Evolutionary conservation across 2,113 vertebrate species (phyloP).

Genomic region (Micronisus gabar): DNA sequence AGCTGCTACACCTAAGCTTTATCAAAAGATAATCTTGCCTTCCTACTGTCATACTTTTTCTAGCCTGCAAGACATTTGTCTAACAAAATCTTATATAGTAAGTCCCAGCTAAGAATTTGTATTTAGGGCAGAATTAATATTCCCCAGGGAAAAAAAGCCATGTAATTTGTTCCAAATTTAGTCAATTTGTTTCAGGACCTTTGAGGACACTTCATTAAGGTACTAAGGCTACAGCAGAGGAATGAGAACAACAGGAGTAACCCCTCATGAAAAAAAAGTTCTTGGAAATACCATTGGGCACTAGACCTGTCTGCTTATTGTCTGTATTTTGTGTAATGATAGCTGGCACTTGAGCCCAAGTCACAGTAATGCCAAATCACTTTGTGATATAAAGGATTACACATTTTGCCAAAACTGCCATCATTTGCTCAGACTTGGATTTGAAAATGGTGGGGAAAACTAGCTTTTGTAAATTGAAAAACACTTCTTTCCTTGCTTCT

Average conservation of each 20-base stretch:
- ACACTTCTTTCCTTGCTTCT: not conserved
- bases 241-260: not conserved
- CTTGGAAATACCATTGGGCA: not conserved
- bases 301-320: not conserved
- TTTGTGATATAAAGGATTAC: not conserved
- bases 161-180: not conserved
- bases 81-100: not conserved
- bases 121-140: not conserved
- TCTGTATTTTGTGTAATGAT: not conserved
- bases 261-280: not conserved
- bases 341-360: not conserved
- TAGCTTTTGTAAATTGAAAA: not conserved
- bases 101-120: not conserved
- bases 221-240: not conserved
- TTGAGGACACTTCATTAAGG: not conserved
- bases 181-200: not conserved
- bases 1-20: not conserved
- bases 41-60: not conserved
- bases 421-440: not conserved
- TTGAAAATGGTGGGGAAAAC: not conserved
- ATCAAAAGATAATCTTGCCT: not conserved
- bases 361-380: not conserved
- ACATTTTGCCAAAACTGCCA: not conserved
- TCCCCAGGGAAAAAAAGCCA: not conserved
- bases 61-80: fast-evolving